Base-by-base conservation (phyloP, 1,140 invertebrate genomes). In the Drosophila nigrodunni region DNA sequence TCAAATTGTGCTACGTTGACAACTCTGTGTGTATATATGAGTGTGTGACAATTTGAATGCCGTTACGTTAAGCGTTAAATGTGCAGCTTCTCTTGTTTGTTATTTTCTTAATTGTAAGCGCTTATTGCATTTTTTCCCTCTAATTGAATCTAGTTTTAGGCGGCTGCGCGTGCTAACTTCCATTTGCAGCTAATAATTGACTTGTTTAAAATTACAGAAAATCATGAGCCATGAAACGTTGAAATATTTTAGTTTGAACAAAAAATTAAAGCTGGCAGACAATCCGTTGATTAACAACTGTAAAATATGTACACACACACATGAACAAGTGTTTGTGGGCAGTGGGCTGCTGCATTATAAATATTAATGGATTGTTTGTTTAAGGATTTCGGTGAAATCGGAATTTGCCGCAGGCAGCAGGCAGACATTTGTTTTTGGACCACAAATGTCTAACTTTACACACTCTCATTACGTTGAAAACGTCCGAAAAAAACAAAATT, bases 321-420 rank as follows among this genome's bases (percentile, higher is more conserved):
- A 25, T 43, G 15, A 6, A 41, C 9, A 21, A 44, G 13, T 43
- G 37, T 30, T 3, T 43, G 44, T 52, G 54, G 55, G 46, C 54
- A 60, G 18, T 61, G 59, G 59, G 34, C 58, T 60, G 58, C 58
- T 47, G n/a, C 68, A 66, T 66, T 68, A 77, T 74, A 68, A 74
- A 77, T 77, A 77, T 74, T 74, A 74, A 77, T 74, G 54, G 35
- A 61, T 70, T 78, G 68, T 80, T 83, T 81, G 77, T 82, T 86
- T 77, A 88, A 88, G 83, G 83, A 87, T 87, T 88, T 68, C 44
- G 76, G 82, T 87, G 82, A 87, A 87, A 87, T 87, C 82, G 75
- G 60, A 37, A 64, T 65, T 50, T 65, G 44, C 55, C 58, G 47
- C 55, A 50, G 47, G 66, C 57, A 34, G 46, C 52, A 64, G 67